Conservation (phyloP, 2,888 invertebrate genomes). For the Acleris laterana region DNA sequence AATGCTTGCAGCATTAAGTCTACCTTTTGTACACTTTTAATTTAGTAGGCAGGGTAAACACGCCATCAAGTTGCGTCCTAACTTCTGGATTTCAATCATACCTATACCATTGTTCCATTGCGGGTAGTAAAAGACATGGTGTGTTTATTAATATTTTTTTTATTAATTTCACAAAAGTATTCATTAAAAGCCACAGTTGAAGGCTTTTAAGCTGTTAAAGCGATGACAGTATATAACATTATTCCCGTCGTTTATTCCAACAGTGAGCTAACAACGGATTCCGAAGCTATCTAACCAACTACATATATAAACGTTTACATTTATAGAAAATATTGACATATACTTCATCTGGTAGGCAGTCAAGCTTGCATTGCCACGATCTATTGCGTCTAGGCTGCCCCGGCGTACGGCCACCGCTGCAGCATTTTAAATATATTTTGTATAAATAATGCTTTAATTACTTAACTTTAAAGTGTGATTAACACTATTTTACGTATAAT, state of each 20-base stretch:
- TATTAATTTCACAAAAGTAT: slow-evolving; percentile 84
- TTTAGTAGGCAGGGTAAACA: too few relatives aligned
- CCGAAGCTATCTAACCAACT: slow-evolving; percentile 78
- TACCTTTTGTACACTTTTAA: too few relatives aligned
- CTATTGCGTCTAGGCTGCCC: slow-evolving; percentile 60
- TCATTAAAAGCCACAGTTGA: slow-evolving; percentile 83
- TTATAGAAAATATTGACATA: slow-evolving; percentile 80
- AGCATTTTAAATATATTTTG: slow-evolving; percentile 51
- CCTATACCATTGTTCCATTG: too few relatives aligned
- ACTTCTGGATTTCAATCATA: too few relatives aligned
- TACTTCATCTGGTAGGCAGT: slow-evolving; percentile 71
- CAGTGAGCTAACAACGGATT: slow-evolving; percentile 73
- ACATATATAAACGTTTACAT: slow-evolving; percentile 72
- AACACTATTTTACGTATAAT: slow-evolving; percentile 80
- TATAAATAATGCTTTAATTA: slow-evolving; percentile 71
- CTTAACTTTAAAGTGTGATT: slow-evolving; percentile 77
- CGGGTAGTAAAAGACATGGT: slow-evolving; percentile 21
- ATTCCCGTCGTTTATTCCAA: slow-evolving; percentile 58
- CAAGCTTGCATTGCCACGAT: slow-evolving; percentile 67
- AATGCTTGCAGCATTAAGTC: too few relatives aligned
- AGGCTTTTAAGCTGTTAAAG: slow-evolving; percentile 84
- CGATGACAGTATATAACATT: slow-evolving; percentile 65
- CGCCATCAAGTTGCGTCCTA: too few relatives aligned
- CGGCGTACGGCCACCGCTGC: slow-evolving; percentile 37
- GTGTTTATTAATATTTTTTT: slow-evolving; percentile 74